Evolutionary conservation across 2,888 invertebrate species (phyloP), one percentile per base, ranked within the genome.

Genomic region (Leptinotarsa juncta): DNA sequence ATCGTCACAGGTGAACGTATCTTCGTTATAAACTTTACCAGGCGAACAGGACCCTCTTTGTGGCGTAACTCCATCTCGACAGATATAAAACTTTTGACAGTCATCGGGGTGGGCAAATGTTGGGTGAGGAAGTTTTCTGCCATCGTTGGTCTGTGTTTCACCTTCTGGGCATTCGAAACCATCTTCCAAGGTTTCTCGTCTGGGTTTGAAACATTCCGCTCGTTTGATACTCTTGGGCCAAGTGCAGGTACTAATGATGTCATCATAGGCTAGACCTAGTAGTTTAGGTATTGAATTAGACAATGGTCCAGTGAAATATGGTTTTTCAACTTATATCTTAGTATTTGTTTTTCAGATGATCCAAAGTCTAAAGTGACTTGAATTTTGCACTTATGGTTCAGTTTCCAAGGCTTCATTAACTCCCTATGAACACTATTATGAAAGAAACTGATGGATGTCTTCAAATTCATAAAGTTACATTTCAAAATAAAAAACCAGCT

Each of bases 11-110:
- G 91, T 92, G 84, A 93, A 93, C 7, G 91, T 92, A 18, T 92
- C 93, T 80, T 94, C 94, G 82, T 95, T 95, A 89, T 95, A 96
- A 65, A 95, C 95, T 71, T 91, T 91, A 57, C 94, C 94, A 0
- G 90, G 89, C 0, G 93, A 90, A 84, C 95, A 95, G 82, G 93
- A 92, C 7, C 94, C 94, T 83, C 93, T 93, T 85, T 94, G 94
- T 0, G 95, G 95, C 81, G 91, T 92, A 3, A 94, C 90, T 0
- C 94, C 94, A 82, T 94, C 94, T 78, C 94, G 90, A 88, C 95
- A 95, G 83, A 95, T 94, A 89, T 94, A 95, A 89, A 95, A 95
- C 85, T 94, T 94, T 84, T 93, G 92, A 85, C 95, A 95, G 86
- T 95, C 94, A 32, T 93, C 93, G 0, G 94, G 93, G 87, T 95